Conservation (phyloP, 2,113 vertebrate species). For the Percina caprodes region DNA sequence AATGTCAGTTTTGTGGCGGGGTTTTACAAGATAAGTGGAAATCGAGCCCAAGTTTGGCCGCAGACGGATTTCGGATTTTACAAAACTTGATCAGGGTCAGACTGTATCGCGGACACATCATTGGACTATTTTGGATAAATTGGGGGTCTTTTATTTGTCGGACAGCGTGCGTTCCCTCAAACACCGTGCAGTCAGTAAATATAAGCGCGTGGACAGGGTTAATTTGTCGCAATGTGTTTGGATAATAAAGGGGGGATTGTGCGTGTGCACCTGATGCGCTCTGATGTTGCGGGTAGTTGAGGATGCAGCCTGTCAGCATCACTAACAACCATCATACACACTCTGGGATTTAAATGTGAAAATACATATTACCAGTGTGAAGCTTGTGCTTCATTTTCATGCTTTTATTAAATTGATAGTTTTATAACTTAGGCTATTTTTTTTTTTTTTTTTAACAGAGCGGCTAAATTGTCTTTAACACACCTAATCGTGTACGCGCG, state of each 20-base stretch:
- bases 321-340: not conserved
- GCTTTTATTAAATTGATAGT: slow-evolving; percentile 46
- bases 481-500: slow-evolving; percentile 59
- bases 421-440: slow-evolving; percentile 68
- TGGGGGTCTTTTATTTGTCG: slow-evolving; percentile 29
- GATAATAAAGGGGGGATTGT: slow-evolving; percentile 45
- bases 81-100: slow-evolving; percentile 60
- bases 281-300: slow-evolving; percentile 66
- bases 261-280: slow-evolving; percentile 80
- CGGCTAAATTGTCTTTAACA: slow-evolving; percentile 55
- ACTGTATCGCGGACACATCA: not conserved
- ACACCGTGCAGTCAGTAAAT: slow-evolving; percentile 20
- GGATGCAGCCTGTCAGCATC: slow-evolving; percentile 70
- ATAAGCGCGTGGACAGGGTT: slow-evolving; percentile 11
- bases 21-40: slow-evolving; percentile 19
- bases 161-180: slow-evolving; percentile 17
- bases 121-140: slow-evolving; percentile 29
- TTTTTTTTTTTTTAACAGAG: slow-evolving; percentile 11
- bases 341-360: slow-evolving; percentile 7
- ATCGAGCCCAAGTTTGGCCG: slow-evolving; percentile 44
- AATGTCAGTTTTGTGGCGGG: not conserved
- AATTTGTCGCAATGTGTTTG: slow-evolving; percentile 47
- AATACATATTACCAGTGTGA: not conserved
- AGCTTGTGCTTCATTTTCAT: not conserved
- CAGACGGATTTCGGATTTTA: slow-evolving; percentile 21